Evolutionary conservation across 2,797 vertebrate species (phyloP).

Genomic region (Ispidina picta): DNA sequence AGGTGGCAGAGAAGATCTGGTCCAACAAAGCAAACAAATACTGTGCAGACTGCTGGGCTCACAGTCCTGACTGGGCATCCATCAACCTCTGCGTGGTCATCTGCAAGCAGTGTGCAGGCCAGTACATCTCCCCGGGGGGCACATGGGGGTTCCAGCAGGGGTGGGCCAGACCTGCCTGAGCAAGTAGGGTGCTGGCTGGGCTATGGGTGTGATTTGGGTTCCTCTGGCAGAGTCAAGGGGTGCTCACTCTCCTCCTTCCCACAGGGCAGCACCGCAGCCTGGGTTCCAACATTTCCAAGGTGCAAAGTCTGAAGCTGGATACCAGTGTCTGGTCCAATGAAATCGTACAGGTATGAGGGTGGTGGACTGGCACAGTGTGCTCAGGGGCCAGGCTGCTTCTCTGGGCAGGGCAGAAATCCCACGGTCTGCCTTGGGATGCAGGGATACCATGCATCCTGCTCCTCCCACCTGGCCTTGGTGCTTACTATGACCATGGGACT

Average conservation of each 20-base stretch:
- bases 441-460: background rate
- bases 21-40: constrained; percentile 92
- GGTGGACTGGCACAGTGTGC: background rate
- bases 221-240: too few species aligned
- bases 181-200: background rate
- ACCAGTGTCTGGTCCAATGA: constrained; percentile 97
- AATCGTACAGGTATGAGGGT: constrained; percentile 89
- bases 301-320: constrained; percentile 96
- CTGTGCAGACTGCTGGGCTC: constrained; percentile 91
- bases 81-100: constrained; percentile 98
- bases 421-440: rapidly evolving
- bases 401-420: background rate
- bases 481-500: rapidly evolving
- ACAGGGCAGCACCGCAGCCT: constrained; percentile 93
- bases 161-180: background rate
- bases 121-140: background rate
- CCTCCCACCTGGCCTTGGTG: background rate
- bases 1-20: constrained; percentile 99
- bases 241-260: background rate
- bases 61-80: constrained; percentile 94
- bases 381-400: background rate
- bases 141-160: rapidly evolving
- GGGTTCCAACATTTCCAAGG: constrained; percentile 94
- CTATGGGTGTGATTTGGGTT: rapidly evolving
- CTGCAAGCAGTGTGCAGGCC: constrained; percentile 97